A percentile compares a stretch with the other conserved stretches of the same genome.
Conservation (phyloP, 2,113 vertebrate species). For the Paratilapia polleni region DNA sequence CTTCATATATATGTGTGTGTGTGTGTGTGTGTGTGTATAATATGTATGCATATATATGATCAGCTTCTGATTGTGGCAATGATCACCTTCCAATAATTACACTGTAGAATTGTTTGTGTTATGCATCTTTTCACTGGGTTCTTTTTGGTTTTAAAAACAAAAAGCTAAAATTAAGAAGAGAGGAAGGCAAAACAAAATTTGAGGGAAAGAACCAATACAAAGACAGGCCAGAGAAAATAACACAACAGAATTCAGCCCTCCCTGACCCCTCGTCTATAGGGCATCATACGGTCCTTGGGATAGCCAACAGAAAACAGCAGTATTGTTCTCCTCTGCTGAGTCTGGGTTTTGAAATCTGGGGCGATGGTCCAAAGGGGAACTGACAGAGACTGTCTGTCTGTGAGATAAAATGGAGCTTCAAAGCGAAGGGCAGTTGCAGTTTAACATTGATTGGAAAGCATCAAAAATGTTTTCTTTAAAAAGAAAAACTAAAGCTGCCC, state of each 20-base stretch:
- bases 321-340: conserved; percentile 52
- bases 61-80: too few species aligned
- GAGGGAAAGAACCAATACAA: background rate
- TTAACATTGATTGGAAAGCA: conserved; percentile 35
- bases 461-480: background rate
- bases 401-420: conserved; percentile 37
- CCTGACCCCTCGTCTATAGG: conserved; percentile 11
- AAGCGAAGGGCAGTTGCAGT: conserved; percentile 22
- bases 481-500: conserved; percentile 2
- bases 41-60: too few species aligned
- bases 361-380: conserved; percentile 41
- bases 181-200: background rate
- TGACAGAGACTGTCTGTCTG: conserved; percentile 41
- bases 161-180: background rate
- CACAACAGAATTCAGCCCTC: background rate
- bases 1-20: too few species aligned
- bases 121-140: background rate
- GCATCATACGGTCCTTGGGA: conserved; percentile 36
- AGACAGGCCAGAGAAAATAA: conserved; percentile 8
- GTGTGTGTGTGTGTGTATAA: too few species aligned
- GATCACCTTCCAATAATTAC: background rate
- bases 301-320: conserved; percentile 31
- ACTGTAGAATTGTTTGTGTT: too few species aligned
- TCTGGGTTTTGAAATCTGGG: conserved; percentile 59
- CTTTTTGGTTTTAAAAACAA: background rate